phyloP scores from a whole-genome alignment of 37 sponge, comb jelly and placozoan species.

The Sycon ciliatum region DNA sequence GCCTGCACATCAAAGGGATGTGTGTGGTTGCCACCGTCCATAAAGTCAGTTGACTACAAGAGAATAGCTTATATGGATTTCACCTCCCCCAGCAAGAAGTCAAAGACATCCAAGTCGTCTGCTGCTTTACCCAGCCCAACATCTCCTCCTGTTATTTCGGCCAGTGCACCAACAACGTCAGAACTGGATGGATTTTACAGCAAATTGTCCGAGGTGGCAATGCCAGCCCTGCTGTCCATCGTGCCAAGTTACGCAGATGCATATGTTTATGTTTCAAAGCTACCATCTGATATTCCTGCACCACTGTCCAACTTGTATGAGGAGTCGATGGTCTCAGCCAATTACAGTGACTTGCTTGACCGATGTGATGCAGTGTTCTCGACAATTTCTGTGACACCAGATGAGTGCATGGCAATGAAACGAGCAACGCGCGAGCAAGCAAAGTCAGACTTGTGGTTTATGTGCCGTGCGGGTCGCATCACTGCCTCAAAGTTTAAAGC shows the following conservation, averaged over 20 bases:
- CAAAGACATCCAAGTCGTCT: too few species aligned
- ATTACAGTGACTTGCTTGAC: slow-evolving; percentile 29
- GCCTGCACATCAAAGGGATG: slow-evolving; percentile 39
- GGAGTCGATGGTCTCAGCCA: neutral
- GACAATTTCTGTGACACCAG: slow-evolving; percentile 13
- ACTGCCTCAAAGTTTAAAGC: slow-evolving; percentile 37
- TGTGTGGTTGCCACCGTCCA: slow-evolving; percentile 44
- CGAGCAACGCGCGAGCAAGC: slow-evolving; percentile 24
- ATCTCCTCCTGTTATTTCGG: neutral
- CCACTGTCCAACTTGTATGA: slow-evolving; percentile 25
- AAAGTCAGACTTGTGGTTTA: slow-evolving; percentile 32
- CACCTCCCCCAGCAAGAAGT: slow-evolving; percentile 22
- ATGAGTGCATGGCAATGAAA: slow-evolving; percentile 15
- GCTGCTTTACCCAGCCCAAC: too few species aligned
- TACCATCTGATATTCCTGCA: slow-evolving; percentile 21
- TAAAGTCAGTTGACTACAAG: slow-evolving; percentile 28
- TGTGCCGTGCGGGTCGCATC: slow-evolving; percentile 35
- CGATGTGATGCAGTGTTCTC: slow-evolving; percentile 28
- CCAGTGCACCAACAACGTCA: slow-evolving; percentile 16
- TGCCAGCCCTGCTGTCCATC: slow-evolving; percentile 33
- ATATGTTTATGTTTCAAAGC: slow-evolving; percentile 23
- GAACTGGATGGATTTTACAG: slow-evolving; percentile 25
- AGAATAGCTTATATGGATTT: slow-evolving; percentile 37
- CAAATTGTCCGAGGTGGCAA: slow-evolving; percentile 17
- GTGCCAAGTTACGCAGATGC: too few species aligned